Evolutionary conservation across 1,140 invertebrate species (phyloP), one percentile per base, ranked within the genome.

Genomic region (Muscidifurax raptorellus): DNA sequence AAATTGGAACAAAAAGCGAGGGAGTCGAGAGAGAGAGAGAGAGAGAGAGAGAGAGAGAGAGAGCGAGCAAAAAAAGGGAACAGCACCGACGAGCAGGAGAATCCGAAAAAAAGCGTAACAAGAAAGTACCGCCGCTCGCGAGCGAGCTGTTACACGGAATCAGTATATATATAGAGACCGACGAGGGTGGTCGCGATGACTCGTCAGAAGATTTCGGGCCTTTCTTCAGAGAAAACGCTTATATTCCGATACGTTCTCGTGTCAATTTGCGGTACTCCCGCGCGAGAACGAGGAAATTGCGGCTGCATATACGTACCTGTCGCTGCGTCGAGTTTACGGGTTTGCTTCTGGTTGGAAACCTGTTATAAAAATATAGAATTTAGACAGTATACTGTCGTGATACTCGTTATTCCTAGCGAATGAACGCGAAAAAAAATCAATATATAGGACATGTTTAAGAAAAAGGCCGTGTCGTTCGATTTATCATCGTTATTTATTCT

Each of bases 401-500:
- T n/a, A n/a, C n/a, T n/a, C n/a, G n/a, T n/a, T n/a, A n/a, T n/a
- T n/a, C n/a, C n/a, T n/a, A n/a, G n/a, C n/a, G n/a, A n/a, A n/a
- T n/a, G n/a, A n/a, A n/a, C n/a, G n/a, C n/a, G 36, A 40, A 40
- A 9, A 9, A 9, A 40, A 40, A 40, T 40, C 36, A 12, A 40
- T 6, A 40, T 6, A 40, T 40, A 9, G 36, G 36, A 59, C 15
- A 52, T 52, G 2, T 52, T 0, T 52, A 18, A 59, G n/a, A 30
- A 28, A 69, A 77, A 85, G 15, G 13, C 28, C 15, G 36, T 40
- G 10, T n/a, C 10, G 18, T 85, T 82, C 30, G 74, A 82, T 85
- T 82, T 72, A 82, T 85, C 84, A 85, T 82, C 84, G 84, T 85
- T 82, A 82, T 85, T 85, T 85, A 82, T 85, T 85, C 80, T 85